These are phyloP conservation scores for Arenaria interpres DNA, from an alignment of 2,113 vertebrate genomes.

Conservation along the genomic window DNA sequence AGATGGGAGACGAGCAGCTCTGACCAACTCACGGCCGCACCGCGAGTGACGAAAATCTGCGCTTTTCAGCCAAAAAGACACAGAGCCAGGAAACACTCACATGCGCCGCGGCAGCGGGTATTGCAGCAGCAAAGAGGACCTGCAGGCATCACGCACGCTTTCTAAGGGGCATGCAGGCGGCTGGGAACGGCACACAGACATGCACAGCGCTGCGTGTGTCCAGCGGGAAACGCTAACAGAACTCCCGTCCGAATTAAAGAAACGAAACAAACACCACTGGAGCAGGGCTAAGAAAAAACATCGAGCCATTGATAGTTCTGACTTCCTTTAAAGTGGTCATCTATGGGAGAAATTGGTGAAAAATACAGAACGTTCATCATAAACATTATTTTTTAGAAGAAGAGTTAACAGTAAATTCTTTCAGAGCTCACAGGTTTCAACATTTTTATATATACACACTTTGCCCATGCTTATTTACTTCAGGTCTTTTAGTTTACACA, in stretches of 20 bases:
- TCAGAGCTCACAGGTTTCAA: neutral
- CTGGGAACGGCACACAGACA: neutral
- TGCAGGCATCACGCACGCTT: neutral
- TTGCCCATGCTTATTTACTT: neutral
- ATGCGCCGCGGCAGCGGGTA: neutral
- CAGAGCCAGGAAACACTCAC: constrained; percentile 45
- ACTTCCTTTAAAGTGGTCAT: neutral
- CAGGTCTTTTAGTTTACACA: neutral
- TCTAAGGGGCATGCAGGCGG: neutral
- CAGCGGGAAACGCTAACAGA: neutral
- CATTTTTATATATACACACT: neutral
- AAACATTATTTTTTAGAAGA: neutral
- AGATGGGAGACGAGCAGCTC: too few relatives aligned
- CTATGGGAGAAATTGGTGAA: neutral
- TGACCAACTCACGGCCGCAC: too few relatives aligned
- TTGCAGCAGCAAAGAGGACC: neutral
- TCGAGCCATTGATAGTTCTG: neutral
- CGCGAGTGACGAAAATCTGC: too few relatives aligned
- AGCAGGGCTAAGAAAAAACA: neutral
- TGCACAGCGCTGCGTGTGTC: neutral
- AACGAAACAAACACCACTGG: neutral
- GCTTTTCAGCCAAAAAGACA: neutral
- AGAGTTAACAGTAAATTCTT: neutral
- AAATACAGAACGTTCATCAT: neutral
- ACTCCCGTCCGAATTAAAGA: neutral